A percentile compares a stretch with the other conserved stretches of the same genome.
phyloP scores from a whole-genome alignment of 2,797 vertebrate species.

The Sebastolobus alascanus region DNA sequence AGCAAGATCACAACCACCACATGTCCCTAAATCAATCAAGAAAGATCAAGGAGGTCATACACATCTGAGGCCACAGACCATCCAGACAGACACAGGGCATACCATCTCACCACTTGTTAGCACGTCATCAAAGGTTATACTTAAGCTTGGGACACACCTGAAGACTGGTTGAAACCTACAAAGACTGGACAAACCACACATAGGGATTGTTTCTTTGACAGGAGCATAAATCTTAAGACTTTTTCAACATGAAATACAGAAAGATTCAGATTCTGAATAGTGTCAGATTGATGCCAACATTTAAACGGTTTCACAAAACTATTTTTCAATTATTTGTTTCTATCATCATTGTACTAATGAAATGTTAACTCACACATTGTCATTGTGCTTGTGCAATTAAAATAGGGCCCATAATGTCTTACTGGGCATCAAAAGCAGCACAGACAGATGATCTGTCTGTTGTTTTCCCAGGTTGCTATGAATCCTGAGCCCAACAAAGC shows the following conservation, averaged over 20 bases:
- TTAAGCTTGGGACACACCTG: background rate
- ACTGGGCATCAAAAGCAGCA: too few relatives aligned
- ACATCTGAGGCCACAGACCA: background rate
- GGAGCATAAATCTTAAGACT: background rate
- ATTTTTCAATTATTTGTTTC: background rate
- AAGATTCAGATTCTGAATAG: background rate
- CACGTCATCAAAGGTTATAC: background rate
- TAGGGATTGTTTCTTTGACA: background rate
- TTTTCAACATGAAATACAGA: background rate
- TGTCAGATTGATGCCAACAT: background rate
- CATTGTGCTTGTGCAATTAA: too few relatives aligned
- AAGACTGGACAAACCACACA: background rate
- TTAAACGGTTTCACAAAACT: background rate
- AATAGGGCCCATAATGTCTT: too few relatives aligned
- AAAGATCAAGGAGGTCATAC: background rate
- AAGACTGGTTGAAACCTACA: background rate
- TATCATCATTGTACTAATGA: background rate
- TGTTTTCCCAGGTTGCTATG: slow-evolving; percentile 32
- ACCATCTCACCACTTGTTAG: background rate
- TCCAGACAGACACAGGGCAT: background rate
- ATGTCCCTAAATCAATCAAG: background rate
- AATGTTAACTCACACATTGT: background rate
- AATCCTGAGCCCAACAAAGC: slow-evolving; percentile 21
- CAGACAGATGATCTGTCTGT: background rate
- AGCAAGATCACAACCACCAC: background rate